Conservation (phyloP, 2,888 invertebrate genomes). For the Nephrotoma appendiculata region DNA sequence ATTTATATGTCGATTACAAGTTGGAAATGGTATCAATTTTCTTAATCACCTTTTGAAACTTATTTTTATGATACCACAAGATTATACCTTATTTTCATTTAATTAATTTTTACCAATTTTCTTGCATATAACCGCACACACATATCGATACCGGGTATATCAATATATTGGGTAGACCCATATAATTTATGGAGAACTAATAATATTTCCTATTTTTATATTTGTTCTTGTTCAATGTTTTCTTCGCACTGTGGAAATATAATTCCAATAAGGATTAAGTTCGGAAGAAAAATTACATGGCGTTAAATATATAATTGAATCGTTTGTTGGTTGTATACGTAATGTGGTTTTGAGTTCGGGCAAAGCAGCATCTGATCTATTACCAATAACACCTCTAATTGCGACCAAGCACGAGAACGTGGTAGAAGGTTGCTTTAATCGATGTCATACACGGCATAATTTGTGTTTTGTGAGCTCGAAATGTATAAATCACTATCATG, state of each 20-base stretch:
- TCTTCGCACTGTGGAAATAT: background rate
- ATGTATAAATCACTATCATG: slow-evolving; percentile 85
- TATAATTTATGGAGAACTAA: background rate
- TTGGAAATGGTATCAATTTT: background rate
- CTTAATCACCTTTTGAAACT: background rate
- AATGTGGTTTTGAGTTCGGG: slow-evolving; percentile 76
- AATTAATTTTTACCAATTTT: background rate
- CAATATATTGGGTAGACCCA: no score
- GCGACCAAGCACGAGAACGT: slow-evolving; percentile 83
- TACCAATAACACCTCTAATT: slow-evolving; percentile 68
- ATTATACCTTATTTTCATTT: background rate
- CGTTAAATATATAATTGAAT: slow-evolving; percentile 84
- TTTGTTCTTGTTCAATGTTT: background rate
- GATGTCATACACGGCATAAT: slow-evolving; percentile 66
- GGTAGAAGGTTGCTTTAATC: slow-evolving; percentile 75
- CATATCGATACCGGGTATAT: background rate
- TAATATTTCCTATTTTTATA: background rate
- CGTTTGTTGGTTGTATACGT: slow-evolving; percentile 82
- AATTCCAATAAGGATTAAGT: slow-evolving; percentile 47
- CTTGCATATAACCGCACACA: background rate
- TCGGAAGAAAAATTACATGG: slow-evolving; percentile 79
- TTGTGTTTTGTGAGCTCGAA: slow-evolving; percentile 75
- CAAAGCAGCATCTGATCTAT: slow-evolving; percentile 67
- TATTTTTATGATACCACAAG: background rate
- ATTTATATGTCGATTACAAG: background rate